Base-by-base conservation (phyloP, 1,140 invertebrate species). In the Drosophila serrata region DNA sequence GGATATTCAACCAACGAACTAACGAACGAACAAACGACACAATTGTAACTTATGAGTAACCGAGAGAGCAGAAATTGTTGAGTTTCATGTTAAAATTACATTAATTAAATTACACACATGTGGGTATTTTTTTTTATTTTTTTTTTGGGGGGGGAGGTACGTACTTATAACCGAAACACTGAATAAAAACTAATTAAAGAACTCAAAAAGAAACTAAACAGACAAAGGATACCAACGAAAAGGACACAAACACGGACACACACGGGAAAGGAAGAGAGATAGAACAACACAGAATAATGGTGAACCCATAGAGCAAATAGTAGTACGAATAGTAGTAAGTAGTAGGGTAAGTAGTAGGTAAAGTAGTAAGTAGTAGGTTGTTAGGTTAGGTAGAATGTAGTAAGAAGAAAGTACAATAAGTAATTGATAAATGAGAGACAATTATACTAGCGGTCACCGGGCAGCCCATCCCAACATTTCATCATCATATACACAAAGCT, bases 401-500 rank as follows among this genome's bases (percentile, higher is more conserved):
- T 87, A 90, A 87, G 85, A 87, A 87, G 84, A 87, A 87, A 87
- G 84, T 87, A 87, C 84, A 87, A 88, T 85, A 82, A 90, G 82
- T 90, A 90, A 90, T 90, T 90, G 85, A 88, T 88, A 90, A 91
- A 91, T 91, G 82, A 90, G 82, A 88, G 82, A 88, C 82, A 90
- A 91, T 90, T 91, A 90, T 90, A 90, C 88, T 91, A 92, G 91
- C 91, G 91, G 91, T 92, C 91, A 92, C 90, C 92, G 92, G 92
- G 92, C 92, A 93, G 92, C 92, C 92, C 92, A 93, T 93, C 92
- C 92, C 92, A 93, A 93, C 92, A 92, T 93, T 92, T 92, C 85
- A 87, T 88, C 84, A 88, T 91, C 86, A 90, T 90, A 86, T 90
- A 64, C 51, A 87, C 87, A 90, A 65, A 85, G 72, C 76, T 82